Evolutionary conservation across 1,140 invertebrate species (phyloP), one percentile per base, ranked within the genome.

Genomic region (Aphidius gifuensis): DNA sequence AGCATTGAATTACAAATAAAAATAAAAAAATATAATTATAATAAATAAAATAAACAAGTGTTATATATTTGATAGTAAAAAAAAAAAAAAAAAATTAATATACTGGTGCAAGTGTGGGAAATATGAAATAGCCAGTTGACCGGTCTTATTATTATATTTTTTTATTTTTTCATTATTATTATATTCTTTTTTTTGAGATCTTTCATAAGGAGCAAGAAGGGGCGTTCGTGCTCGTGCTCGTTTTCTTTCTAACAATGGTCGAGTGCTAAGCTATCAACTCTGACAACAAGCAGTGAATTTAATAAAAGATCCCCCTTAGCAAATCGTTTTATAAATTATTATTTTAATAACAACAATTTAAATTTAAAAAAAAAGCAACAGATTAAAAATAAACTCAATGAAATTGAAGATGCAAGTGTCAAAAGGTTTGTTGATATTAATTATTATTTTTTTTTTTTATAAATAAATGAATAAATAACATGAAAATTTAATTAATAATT

Each of bases 221-320:
- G 68, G 69, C 69, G 69, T 71, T 64, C 66, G 67, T 67, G 69
- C 69, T 64, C 59, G 50, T 54, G 44, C 23, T 61, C 51, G 51
- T 54, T 61, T 61, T 64, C 23, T 62, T 62, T 66, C 64, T 66
- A 66, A 70, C 70, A 71, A 73, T 71, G 66, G 67, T 65, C 67
- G 69, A 68, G 70, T 69, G 71, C 69, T 62, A 70, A 70, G 66
- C 69, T 68, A 71, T 70, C 64, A 69, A 44, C 42, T 51, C 32
- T 21, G 45, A 39, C 32, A 40, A 42, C 11, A 11, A 48, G 38
- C 45, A n/a, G 45, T 46, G 45, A 1, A 46, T n/a, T 46, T 9
- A n/a, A 46, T n/a, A n/a, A 32, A 32, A 32, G 23, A 32, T 32
- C 23, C 23, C 23, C 23, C 23, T 32, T 32, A 32, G 23, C 23